A percentile compares a stretch with the other conserved stretches of the same genome.
Evolutionary conservation across 2,888 invertebrate genomes (phyloP).

Genomic region (Salticus scenicus): DNA sequence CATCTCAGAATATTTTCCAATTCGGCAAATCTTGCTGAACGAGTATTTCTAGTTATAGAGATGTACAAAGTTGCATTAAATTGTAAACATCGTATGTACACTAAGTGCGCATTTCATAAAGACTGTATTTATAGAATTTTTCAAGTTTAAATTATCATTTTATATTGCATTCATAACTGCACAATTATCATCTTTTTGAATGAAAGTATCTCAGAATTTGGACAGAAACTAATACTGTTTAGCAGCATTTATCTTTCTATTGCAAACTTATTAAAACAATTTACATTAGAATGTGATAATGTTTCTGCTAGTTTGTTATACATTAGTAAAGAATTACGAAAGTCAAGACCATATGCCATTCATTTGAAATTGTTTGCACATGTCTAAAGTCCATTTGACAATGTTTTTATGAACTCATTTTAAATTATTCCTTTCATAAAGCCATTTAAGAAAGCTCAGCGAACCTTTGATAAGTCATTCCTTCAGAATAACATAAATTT

Average conservation of each 20-base stretch:
- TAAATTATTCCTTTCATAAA: neutral
- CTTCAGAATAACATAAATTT: too few species aligned
- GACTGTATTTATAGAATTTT: constrained; percentile 3
- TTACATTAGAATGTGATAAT: too few species aligned
- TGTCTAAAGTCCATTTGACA: too few species aligned
- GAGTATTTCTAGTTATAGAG: constrained; percentile 14
- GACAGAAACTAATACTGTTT: neutral
- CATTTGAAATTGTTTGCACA: too few species aligned
- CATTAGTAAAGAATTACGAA: too few species aligned
- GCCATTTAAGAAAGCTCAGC: neutral
- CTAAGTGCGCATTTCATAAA: neutral
- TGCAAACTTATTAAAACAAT: too few species aligned
- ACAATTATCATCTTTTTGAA: constrained; percentile 17
- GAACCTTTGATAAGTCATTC: too few species aligned
- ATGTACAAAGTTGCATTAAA: neutral
- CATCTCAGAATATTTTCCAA: too few species aligned
- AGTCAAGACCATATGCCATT: too few species aligned
- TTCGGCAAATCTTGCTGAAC: neutral
- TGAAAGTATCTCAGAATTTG: constrained; percentile 3
- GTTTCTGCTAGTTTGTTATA: too few species aligned
- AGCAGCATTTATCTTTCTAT: too few species aligned
- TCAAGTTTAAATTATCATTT: constrained; percentile 48
- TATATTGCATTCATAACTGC: constrained; percentile 35
- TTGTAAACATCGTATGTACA: constrained; percentile 27
- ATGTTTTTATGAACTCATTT: neutral